Conservation (phyloP, 1,140 invertebrate genomes). For the Anthonomus grandis region DNA sequence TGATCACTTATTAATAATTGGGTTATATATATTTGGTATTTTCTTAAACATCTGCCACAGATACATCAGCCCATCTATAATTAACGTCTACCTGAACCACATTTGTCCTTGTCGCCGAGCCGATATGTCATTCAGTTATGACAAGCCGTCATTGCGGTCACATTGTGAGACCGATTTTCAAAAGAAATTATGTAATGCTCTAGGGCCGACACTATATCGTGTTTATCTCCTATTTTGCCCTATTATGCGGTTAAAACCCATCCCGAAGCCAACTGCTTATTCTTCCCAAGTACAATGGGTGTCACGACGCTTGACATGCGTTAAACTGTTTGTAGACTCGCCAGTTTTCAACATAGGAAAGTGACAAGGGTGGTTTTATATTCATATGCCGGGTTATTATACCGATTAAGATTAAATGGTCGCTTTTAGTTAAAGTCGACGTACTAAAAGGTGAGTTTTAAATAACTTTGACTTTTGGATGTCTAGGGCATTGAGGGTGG, state of each 20-base stretch:
- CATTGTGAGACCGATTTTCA: conserved; percentile 6
- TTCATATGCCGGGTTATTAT: conserved; percentile 5
- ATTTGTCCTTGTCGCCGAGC: conserved; percentile 13
- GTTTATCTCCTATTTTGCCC: conserved; percentile 14
- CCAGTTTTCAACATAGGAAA: conserved; percentile 24
- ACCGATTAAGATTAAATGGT: conserved; percentile 13
- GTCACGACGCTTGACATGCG: conserved; percentile 24
- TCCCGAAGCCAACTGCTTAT: conserved; percentile 9
- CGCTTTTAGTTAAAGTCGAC: background rate
- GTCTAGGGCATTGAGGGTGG: background rate
- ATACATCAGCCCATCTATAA: conserved; percentile 5
- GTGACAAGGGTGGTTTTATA: conserved; percentile 23
- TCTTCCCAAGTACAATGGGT: conserved; percentile 13
- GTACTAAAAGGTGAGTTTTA: conserved; percentile 2
- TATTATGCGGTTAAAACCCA: conserved; percentile 23
- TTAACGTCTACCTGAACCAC: conserved; percentile 22
- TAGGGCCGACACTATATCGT: conserved; percentile 6
- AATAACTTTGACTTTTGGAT: conserved; percentile 4
- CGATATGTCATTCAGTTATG: conserved; percentile 24
- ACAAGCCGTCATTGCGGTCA: conserved; percentile 21
- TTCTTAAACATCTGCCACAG: conserved; percentile 1
- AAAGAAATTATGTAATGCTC: conserved; percentile 15
- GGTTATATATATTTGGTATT: no score
- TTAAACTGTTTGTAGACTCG: conserved; percentile 28
- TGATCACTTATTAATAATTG: no score